Percentiles rank a stretch among this genome's conserved stretches.
Conservation (phyloP, 2,888 invertebrate species). For the Temnothorax rugatulus region DNA sequence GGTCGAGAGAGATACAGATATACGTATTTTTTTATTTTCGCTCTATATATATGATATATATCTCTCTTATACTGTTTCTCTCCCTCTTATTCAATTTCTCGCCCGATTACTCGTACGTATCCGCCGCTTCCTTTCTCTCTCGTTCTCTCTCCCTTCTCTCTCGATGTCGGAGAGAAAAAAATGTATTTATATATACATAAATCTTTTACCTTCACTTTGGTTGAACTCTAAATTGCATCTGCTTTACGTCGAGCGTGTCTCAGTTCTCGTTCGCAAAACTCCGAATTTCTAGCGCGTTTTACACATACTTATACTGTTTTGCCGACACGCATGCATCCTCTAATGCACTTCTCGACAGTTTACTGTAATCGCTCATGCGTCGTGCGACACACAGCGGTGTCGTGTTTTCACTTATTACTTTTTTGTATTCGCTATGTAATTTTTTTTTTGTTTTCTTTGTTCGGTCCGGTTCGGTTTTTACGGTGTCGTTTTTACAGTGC, state of each 20-base stretch:
- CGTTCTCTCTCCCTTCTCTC: slow-evolving; percentile 19
- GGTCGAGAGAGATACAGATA: slow-evolving; percentile 47
- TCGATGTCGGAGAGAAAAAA: not conserved
- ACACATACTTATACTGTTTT: slow-evolving; percentile 40
- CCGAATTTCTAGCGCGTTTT: slow-evolving; percentile 39
- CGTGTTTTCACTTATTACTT: not conserved
- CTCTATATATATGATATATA: slow-evolving; percentile 28
- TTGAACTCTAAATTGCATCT: slow-evolving; percentile 44
- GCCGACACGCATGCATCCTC: slow-evolving; percentile 30
- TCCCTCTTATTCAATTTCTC: slow-evolving; percentile 22
- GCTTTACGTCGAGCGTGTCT: slow-evolving; percentile 40
- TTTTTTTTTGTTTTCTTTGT: slow-evolving; percentile 41
- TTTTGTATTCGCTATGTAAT: slow-evolving; percentile 18
- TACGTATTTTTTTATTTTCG: slow-evolving; percentile 47
- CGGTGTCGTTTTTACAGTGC: slow-evolving; percentile 61
- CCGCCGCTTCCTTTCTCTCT: slow-evolving; percentile 11
- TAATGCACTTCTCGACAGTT: slow-evolving; percentile 29
- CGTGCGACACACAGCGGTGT: slow-evolving; percentile 20
- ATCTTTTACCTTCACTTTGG: slow-evolving; percentile 40
- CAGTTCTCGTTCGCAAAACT: slow-evolving; percentile 38
- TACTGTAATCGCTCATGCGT: slow-evolving; percentile 11
- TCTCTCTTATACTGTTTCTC: slow-evolving; percentile 26
- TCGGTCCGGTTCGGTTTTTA: slow-evolving; percentile 54
- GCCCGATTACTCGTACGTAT: slow-evolving; percentile 22
- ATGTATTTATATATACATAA: slow-evolving; percentile 42